Evolutionary conservation across 2,888 invertebrate genomes (phyloP), one percentile per base, ranked within the genome.

Genomic region (Dendrolimus houi): DNA sequence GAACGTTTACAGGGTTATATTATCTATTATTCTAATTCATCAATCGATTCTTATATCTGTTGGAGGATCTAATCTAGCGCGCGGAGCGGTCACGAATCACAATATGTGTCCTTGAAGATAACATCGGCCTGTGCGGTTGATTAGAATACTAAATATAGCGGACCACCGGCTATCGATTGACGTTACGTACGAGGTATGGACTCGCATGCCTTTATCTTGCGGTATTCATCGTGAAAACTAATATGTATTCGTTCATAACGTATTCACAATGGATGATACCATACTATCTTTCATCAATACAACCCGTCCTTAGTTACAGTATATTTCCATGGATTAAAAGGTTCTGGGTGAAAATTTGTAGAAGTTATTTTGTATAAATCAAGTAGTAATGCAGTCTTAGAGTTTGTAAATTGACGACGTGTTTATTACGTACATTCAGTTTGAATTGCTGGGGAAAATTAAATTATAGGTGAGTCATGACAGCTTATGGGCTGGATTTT

Each of bases 81-180:
- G 70, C 72, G 72, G 68, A 71, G 70, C 82, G 83, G 75, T 76
- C 72, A 74, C 83, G 83, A 85, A 84, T 85, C 79, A 85, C 83
- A 83, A 84, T 83, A 73, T 75, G 71, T 80, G 86, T 79, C 89
- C 88, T 89, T 89, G 88, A 67, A 66, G 84, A 81, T 84, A 79
- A 68, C 71, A 86, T 82, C 85, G 69, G 63, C 61, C 65, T 69
- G 67, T 61, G 75, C 63, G 65, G 69, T 69, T 75, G 82, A 65
- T 79, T 79, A 72, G 86, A 87, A 87, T 88, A 83, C 79, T 77
- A 83, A 89, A 73, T 72, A 66, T 68, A 65, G 64, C 71, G 75
- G 88, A 87, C 88, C 88, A 88, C 88, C 85, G 72, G 72, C 74
- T 77, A 76, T 77, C 69, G 73, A 71, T 71, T 64, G 64, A 68